Evolutionary conservation across 2,113 vertebrate genomes (phyloP), one percentile per base, ranked within the genome.

Genomic region (Mixornis gularis): DNA sequence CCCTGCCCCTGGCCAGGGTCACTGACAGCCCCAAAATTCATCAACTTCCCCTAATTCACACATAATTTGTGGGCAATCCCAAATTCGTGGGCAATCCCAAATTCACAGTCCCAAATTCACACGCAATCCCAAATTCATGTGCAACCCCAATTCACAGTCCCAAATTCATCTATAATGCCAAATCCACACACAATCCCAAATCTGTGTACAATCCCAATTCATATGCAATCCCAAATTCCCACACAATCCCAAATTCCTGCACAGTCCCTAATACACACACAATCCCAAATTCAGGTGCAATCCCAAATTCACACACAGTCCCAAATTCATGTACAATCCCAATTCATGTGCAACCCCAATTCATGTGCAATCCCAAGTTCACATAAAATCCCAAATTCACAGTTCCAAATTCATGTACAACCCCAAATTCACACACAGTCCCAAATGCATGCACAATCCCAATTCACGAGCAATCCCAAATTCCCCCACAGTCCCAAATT

Each of bases 381-480:
- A 15, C 13, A 15, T 15, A 49, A 4, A 49, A 26, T 26, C 43
- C 43, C 8, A 46, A 18, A 65, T 17, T 44, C 22, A 14, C 48
- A 49, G 3, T 10, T 24, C 32, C 17, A 26, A 19, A 65, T 19
- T 46, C 12, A 48, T 7, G 6, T 3, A 25, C 13, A 52, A 4
- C 10, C n/a, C 44, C 25, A 27, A 20, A 34, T 26, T 34, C 24
- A 27, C 3, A 3, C 8, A 14, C 7, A 38, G 5, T 1, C 69
- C 30, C 15, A 40, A 38, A 38, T 17, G 13, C 27, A n/a, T 40
- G 40, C 1, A 8, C 5, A 27, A 2, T 3, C 19, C 19, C 34
- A 70, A 41, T n/a, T 15, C 21, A 34, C 2, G 3, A 0, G 3
- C 5, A 27, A 2, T 3, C 19, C 19, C 34, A 70, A 41, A 34